phyloP scores from a whole-genome alignment of 1,140 invertebrate genomes.

The Spodoptera litura region DNA sequence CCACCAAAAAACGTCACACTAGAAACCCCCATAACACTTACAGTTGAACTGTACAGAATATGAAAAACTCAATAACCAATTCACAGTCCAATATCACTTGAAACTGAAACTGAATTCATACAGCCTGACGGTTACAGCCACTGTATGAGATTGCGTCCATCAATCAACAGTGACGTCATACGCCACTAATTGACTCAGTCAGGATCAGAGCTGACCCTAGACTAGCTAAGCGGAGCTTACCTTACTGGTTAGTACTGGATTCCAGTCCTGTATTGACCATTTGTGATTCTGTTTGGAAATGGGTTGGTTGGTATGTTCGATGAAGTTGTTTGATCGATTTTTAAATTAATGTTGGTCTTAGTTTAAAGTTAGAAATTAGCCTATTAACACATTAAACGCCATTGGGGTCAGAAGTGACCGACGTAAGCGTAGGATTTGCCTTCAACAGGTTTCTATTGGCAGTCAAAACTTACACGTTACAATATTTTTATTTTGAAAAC shows the following conservation, averaged over 20 bases:
- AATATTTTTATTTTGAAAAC: too few species aligned
- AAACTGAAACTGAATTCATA: background rate
- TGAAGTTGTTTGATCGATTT: too few species aligned
- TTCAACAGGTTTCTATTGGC: too few species aligned
- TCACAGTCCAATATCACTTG: conserved; percentile 9
- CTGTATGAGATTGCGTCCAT: conserved; percentile 23
- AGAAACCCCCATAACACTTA: background rate
- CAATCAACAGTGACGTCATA: conserved; percentile 17
- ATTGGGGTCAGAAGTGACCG: too few species aligned
- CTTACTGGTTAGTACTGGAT: background rate
- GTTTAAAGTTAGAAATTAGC: too few species aligned
- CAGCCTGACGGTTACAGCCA: background rate
- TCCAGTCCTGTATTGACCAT: too few species aligned
- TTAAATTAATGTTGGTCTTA: too few species aligned
- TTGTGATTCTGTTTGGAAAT: too few species aligned
- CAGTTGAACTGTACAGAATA: background rate
- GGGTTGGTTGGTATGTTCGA: background rate
- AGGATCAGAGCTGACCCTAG: background rate
- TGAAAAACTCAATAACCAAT: conserved; percentile 6
- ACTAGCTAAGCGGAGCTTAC: background rate
- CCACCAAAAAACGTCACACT: background rate
- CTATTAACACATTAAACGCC: too few species aligned
- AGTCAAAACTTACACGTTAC: too few species aligned
- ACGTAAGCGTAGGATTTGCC: too few species aligned
- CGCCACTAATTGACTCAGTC: conserved; percentile 14